Conservation (phyloP, 2,797 vertebrate species). For the Synaphobranchus kaupii region DNA sequence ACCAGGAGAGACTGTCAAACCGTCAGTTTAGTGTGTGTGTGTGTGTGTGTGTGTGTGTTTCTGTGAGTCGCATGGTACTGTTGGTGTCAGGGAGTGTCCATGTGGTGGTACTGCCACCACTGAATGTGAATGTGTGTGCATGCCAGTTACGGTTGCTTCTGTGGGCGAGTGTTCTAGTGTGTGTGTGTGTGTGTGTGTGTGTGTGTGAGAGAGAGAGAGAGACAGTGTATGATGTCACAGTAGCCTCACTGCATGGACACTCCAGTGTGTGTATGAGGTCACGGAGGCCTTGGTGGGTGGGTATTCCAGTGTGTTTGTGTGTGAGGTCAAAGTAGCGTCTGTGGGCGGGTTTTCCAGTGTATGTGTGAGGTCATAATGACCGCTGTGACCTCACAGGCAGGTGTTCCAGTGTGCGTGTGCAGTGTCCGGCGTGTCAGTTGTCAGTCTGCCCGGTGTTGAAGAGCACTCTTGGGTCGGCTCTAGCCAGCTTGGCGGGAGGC, state of each 20-base stretch:
- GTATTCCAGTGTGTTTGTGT: neutral
- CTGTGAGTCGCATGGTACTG: neutral
- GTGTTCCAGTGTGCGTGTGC: slow-evolving; percentile 19
- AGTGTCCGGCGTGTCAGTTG: slow-evolving; percentile 57
- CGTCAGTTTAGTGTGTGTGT: slow-evolving; percentile 27
- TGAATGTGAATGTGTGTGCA: slow-evolving; percentile 48
- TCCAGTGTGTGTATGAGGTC: slow-evolving; percentile 12
- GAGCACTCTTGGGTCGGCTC: slow-evolving; percentile 83
- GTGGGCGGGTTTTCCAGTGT: neutral
- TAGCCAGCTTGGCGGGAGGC: slow-evolving; percentile 85
- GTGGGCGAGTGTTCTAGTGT: neutral
- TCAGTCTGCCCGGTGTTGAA: slow-evolving; percentile 73
- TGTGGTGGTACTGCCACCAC: neutral
- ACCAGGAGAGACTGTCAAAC: neutral
- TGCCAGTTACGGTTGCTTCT: slow-evolving; percentile 17
- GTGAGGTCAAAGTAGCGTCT: neutral
- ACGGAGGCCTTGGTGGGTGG: slow-evolving; percentile 1
- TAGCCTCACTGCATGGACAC: neutral
- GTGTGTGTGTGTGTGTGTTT: slow-evolving; percentile 24
- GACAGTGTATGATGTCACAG: neutral
- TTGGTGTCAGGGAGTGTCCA: neutral
- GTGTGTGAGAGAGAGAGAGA: neutral
- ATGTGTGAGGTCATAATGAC: neutral
- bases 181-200: neutral
- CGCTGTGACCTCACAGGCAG: neutral